Evolutionary conservation across 2,113 vertebrate species (phyloP).

Genomic region (Nibea albiflora): DNA sequence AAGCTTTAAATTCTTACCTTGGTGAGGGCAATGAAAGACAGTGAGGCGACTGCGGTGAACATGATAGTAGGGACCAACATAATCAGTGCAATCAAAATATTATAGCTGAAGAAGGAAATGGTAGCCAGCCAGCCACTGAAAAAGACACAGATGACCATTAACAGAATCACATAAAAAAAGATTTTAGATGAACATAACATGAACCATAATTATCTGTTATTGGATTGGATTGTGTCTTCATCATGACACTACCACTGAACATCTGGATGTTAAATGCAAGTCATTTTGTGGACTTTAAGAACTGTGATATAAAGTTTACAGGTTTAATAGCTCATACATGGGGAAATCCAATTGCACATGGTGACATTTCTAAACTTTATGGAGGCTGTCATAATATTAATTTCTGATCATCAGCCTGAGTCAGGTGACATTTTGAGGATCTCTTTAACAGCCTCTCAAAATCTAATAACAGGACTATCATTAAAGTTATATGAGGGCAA

Average conservation of each 20-base stretch:
- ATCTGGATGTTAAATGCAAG: conserved; percentile 62
- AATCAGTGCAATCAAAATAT: conserved; percentile 90
- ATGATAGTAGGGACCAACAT: conserved; percentile 96
- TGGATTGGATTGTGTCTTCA: conserved; percentile 12
- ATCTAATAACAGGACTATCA: conserved; percentile 65
- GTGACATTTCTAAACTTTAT: conserved; percentile 79
- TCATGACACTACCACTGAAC: conserved; percentile 28
- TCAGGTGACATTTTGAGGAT: conserved; percentile 73
- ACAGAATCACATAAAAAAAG: not conserved
- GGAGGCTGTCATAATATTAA: conserved; percentile 70
- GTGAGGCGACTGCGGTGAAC: conserved; percentile 91
- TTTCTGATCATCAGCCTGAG: conserved; percentile 69
- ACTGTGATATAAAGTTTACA: conserved; percentile 48
- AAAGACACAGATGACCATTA: conserved; percentile 53
- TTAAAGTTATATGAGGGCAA: conserved; percentile 68
- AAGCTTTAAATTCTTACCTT: conserved; percentile 83
- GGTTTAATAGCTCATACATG: conserved; percentile 56
- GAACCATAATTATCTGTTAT: conserved; percentile 2
- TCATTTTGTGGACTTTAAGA: conserved; percentile 50
- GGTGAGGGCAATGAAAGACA: conserved; percentile 94
- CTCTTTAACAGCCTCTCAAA: conserved; percentile 73
- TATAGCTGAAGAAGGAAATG: conserved; percentile 94
- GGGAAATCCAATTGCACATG: conserved; percentile 48
- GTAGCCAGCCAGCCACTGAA: conserved; percentile 95
- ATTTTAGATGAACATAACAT: conserved; percentile 25